Percentiles rank a stretch among this genome's conserved stretches.
These are phyloP conservation scores for Aldrovandia affinis DNA, from an alignment of 2,797 vertebrate genomes.

Conservation along the genomic window DNA sequence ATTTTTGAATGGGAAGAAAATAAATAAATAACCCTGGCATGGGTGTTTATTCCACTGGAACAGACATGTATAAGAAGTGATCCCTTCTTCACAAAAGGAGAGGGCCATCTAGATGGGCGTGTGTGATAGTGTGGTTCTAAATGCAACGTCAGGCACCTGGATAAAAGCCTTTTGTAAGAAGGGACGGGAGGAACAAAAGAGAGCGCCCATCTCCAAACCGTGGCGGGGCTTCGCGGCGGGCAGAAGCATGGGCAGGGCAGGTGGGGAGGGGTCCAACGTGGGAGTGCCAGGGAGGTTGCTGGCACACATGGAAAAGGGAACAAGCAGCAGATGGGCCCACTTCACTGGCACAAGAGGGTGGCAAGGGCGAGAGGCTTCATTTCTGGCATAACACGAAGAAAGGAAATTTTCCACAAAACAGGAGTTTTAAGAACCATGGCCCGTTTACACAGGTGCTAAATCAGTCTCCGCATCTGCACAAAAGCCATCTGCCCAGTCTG, in stretches of 20 bases:
- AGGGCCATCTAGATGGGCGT: neutral
- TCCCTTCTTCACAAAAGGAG: neutral
- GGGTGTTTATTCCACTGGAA: neutral
- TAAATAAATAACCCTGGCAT: neutral
- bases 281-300: conserved; percentile 20
- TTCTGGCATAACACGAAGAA: conserved; percentile 20
- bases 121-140: neutral
- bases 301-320: conserved; percentile 16
- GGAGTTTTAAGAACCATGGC: conserved; percentile 39
- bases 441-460: conserved; percentile 50
- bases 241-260: neutral
- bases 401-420: neutral
- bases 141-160: neutral
- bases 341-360: conserved; percentile 44
- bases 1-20: neutral
- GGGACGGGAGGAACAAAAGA: neutral
- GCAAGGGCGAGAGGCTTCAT: conserved; percentile 2
- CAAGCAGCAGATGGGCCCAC: conserved; percentile 67
- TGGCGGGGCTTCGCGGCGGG: neutral
- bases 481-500: conserved; percentile 46
- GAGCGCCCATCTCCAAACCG: neutral
- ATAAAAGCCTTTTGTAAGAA: neutral
- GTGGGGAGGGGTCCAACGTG: neutral
- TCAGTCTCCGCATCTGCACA: conserved; percentile 44
- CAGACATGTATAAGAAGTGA: neutral